phyloP scores from a whole-genome alignment of 2,797 vertebrate genomes.

The Scleropages formosus region DNA sequence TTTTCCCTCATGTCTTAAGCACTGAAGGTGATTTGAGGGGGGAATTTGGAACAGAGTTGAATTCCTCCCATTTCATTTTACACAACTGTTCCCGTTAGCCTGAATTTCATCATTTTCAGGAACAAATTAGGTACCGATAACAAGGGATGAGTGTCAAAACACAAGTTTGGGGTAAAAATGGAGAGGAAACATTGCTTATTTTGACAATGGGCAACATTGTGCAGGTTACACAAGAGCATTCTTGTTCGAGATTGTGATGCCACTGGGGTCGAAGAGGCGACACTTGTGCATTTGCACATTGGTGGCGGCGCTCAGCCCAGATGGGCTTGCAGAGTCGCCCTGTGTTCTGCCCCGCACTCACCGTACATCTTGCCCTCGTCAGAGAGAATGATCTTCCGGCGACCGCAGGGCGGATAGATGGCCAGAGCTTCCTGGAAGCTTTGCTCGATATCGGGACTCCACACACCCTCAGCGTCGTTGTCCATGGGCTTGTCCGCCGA shows the following conservation, averaged over 20 bases:
- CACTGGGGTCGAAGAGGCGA: background rate
- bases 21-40: too few relatives aligned
- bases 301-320: background rate
- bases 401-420: conserved; percentile 97
- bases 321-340: background rate
- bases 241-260: background rate
- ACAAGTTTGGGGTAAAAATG: too few relatives aligned
- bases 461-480: conserved; percentile 97
- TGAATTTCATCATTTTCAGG: too few relatives aligned
- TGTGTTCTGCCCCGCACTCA: conserved; percentile 67
- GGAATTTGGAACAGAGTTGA: too few relatives aligned
- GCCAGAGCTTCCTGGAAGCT: conserved; percentile 99
- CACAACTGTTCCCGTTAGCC: too few relatives aligned
- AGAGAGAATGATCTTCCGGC: conserved; percentile 98
- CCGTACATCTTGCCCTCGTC: conserved; percentile 99
- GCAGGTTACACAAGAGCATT: background rate
- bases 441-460: conserved; percentile 99
- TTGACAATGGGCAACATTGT: background rate
- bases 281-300: background rate
- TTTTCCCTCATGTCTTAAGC: too few relatives aligned
- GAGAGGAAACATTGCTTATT: too few relatives aligned
- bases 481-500: conserved; percentile 95
- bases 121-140: too few relatives aligned
- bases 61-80: too few relatives aligned
- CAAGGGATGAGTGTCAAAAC: too few relatives aligned